These are phyloP conservation scores for Aphelenchoides avenae DNA, from an alignment of 1,140 invertebrate species.

Conservation along the genomic window DNA sequence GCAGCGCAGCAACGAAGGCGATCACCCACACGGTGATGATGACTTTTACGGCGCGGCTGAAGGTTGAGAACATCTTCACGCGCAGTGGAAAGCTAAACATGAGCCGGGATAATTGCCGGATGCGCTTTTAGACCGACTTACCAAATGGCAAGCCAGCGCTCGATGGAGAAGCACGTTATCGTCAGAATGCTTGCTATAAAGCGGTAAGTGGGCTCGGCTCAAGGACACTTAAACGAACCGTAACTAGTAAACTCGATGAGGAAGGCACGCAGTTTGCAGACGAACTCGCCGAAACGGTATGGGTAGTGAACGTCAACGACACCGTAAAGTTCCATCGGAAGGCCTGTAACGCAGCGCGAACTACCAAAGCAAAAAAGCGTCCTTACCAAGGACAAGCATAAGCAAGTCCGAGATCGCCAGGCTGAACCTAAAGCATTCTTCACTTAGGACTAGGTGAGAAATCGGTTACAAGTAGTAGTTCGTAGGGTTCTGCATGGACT, in stretches of 20 bases:
- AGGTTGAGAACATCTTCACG: slow-evolving; percentile 53
- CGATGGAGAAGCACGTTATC: slow-evolving; percentile 86
- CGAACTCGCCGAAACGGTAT: slow-evolving; percentile 47
- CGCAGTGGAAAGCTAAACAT: slow-evolving; percentile 51
- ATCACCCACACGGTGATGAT: slow-evolving; percentile 50
- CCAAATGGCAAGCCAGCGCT: slow-evolving; percentile 67
- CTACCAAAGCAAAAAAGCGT: neutral
- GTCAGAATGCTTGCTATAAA: slow-evolving; percentile 67
- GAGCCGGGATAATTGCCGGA: slow-evolving; percentile 17
- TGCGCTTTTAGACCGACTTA: slow-evolving; percentile 18
- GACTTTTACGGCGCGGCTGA: slow-evolving; percentile 44
- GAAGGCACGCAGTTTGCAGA: slow-evolving; percentile 55
- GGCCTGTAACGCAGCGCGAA: slow-evolving; percentile 24
- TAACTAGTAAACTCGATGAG: slow-evolving; percentile 61
- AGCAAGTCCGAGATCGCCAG: slow-evolving; percentile 86
- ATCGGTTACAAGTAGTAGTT: slow-evolving; percentile 65
- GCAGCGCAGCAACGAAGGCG: slow-evolving; percentile 51
- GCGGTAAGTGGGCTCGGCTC: neutral
- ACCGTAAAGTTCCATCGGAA: slow-evolving; percentile 54
- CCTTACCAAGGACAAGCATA: slow-evolving; percentile 67
- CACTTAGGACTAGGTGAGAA: too few relatives aligned
- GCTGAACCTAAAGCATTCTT: too few relatives aligned
- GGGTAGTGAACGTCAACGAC: slow-evolving; percentile 49
- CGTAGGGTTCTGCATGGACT: slow-evolving; percentile 77
- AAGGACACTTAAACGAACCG: slow-evolving; percentile 71